phyloP scores from a whole-genome alignment of 2,888 invertebrate species.

The Ischnus inquisitorius region DNA sequence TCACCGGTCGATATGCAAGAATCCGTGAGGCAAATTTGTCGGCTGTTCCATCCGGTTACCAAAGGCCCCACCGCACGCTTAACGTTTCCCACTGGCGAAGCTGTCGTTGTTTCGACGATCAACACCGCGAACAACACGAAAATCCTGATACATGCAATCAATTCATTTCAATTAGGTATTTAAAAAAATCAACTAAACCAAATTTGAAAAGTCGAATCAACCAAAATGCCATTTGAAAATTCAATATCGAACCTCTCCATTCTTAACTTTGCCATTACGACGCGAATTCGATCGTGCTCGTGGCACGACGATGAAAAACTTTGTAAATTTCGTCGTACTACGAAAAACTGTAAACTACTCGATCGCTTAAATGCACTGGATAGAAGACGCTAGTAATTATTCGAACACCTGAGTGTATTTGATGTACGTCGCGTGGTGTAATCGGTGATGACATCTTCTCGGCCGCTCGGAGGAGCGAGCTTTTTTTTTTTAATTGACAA shows the following conservation, averaged over 20 bases:
- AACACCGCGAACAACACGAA: slow-evolving; percentile 3
- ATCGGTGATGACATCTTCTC: neutral
- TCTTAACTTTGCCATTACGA: slow-evolving; percentile 9
- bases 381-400: neutral
- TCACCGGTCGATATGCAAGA: slow-evolving; percentile 21
- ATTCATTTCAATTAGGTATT: neutral
- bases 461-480: too few relatives aligned
- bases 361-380: neutral
- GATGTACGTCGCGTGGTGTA: neutral
- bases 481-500: neutral
- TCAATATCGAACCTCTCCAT: slow-evolving; percentile 15
- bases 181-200: too few relatives aligned
- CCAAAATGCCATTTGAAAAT: neutral
- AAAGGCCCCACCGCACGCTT: neutral
- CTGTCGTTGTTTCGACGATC: neutral
- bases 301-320: slow-evolving; percentile 4
- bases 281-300: slow-evolving; percentile 3
- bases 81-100: neutral
- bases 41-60: slow-evolving; percentile 17
- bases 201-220: too few relatives aligned
- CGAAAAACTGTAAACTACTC: neutral
- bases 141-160: slow-evolving; percentile 11
- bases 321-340: neutral
- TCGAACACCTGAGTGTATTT: slow-evolving; percentile 33
- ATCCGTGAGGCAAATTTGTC: slow-evolving; percentile 19